Evolutionary conservation across 2,113 vertebrate species (phyloP), one percentile per base, ranked within the genome.

Genomic region (Xyrauchen texanus): DNA sequence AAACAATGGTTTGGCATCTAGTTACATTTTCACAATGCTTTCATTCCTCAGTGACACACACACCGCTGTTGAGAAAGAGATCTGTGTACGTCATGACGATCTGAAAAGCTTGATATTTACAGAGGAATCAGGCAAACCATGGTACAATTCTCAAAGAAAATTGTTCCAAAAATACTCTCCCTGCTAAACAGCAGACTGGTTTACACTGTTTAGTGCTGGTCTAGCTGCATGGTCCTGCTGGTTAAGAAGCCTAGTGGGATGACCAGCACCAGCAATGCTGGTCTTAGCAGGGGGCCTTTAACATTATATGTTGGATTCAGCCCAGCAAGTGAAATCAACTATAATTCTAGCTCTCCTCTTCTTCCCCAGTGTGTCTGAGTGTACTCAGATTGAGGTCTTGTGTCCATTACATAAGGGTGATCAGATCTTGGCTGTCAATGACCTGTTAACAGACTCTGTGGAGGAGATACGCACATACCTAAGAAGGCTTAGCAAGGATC

Each of bases 391-490:
- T 0, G 86, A 68, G 0, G 82, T 91, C 0, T 87, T 90, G 0
- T 95, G 93, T 61, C 82, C 94, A 46, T 95, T 99, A 44, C 90
- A 88, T 72, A 93, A 94, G 0, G 96, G 94, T 11, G 97, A 99
- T 87, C 91, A 85, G 10, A 83, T 99, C 16, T 77, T 95, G 86
- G 95, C 94, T 0, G 84, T 99, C 63, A 98, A 98, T 75, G 94
- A 95, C 71, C 79, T 99, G 81, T 90, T 89, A 6, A 89, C 92
- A 11, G 67, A 85, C 63, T 91, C 4, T 0, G 67, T 92, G 70
- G 90, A 92, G 5, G 95, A 97, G 12, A 88, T 94, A 53, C 87
- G 88, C 63, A 83, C 88, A 64, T 95, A 94, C 76, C 78, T 96
- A 70, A 92, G 83, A 76, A 93, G 90, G 68, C 90, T 92, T 3